Percentiles rank a stretch among this genome's conserved stretches.
Conservation (phyloP, 2,113 vertebrate species). For the Mus spicilegus region DNA sequence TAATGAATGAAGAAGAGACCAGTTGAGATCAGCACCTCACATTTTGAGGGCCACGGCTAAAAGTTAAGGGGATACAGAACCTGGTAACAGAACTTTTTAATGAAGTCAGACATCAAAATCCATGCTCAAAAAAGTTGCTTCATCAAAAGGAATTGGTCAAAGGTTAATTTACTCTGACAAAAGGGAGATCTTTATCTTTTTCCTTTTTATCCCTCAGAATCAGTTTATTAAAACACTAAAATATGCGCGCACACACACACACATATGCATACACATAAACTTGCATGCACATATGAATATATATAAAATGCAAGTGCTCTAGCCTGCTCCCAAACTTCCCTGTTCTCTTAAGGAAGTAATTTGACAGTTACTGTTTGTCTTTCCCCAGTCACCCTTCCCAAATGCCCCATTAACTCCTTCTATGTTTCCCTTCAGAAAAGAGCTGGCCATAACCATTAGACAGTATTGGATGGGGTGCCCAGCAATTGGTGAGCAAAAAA, state of each 20-base stretch:
- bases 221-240: not conserved
- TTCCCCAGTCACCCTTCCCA: not conserved
- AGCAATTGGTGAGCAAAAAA: not conserved
- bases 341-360: no score
- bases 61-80: not conserved
- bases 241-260: not conserved
- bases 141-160: not conserved
- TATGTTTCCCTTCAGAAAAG: not conserved
- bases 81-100: not conserved
- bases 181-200: not conserved
- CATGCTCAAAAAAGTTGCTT: not conserved
- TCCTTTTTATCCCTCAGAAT: not conserved
- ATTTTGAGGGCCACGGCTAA: not conserved
- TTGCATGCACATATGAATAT: no score
- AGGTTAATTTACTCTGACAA: not conserved
- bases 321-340: no score
- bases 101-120: not conserved
- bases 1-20: not conserved
- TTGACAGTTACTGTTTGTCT: not conserved
- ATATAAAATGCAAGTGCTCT: no score
- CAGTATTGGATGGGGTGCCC: not conserved
- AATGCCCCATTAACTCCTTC: not conserved
- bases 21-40: not conserved
- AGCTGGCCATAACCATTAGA: not conserved
- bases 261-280: not conserved